phyloP scores from a whole-genome alignment of 2,113 vertebrate species.

The Micronycteris hirsuta region DNA sequence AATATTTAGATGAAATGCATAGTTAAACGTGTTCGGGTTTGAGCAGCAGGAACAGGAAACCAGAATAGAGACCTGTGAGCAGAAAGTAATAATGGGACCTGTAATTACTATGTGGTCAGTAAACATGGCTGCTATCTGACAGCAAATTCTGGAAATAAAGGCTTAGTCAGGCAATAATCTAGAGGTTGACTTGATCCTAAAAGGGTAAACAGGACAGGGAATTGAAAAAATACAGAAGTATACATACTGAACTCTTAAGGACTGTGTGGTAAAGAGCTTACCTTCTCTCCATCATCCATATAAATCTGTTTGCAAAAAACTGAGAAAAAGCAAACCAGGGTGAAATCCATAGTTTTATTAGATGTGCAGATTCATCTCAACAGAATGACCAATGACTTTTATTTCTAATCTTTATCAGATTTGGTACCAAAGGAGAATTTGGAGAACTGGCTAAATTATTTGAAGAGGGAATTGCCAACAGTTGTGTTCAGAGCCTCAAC shows the following conservation, averaged over 20 bases:
- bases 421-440: constrained; percentile 91
- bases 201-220: not conserved
- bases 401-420: constrained; percentile 80
- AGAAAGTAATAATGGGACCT: not conserved
- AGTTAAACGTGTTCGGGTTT: not conserved
- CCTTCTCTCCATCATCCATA: not conserved
- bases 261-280: not conserved
- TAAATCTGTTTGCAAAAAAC: not conserved
- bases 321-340: not conserved
- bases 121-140: not conserved
- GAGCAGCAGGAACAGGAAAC: not conserved
- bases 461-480: constrained; percentile 90
- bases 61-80: not conserved
- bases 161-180: not conserved
- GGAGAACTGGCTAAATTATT: constrained; percentile 87
- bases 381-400: not conserved
- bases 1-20: not conserved
- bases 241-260: not conserved
- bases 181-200: not conserved
- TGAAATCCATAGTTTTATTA: not conserved
- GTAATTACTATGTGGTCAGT: not conserved
- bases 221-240: not conserved
- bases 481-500: constrained; percentile 91
- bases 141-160: not conserved
- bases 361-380: not conserved